These are phyloP conservation scores for Pelusios castaneus DNA, from an alignment of 2,113 vertebrate genomes.

Conservation along the genomic window DNA sequence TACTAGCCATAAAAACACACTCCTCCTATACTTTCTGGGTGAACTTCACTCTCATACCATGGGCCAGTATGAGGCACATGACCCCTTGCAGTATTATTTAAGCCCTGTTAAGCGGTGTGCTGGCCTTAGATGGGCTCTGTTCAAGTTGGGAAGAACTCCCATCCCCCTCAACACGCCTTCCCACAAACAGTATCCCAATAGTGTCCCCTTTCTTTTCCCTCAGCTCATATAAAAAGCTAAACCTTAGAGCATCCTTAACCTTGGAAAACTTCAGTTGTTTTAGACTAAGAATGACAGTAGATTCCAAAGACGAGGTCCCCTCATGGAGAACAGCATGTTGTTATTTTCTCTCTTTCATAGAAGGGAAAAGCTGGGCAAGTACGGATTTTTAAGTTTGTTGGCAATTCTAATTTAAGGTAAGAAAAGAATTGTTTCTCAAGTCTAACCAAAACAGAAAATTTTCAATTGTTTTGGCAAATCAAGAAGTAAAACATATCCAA, in stretches of 20 bases:
- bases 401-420: neutral
- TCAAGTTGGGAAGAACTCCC: neutral
- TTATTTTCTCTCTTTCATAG: neutral
- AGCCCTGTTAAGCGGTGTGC: neutral
- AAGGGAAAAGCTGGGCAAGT: neutral
- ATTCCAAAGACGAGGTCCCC: neutral
- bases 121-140: neutral
- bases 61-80: neutral
- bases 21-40: neutral
- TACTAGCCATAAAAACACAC: neutral
- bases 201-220: neutral
- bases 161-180: neutral
- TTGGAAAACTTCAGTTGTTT: neutral
- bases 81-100: neutral
- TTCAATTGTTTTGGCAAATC: neutral
- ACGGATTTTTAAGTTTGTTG: neutral
- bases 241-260: neutral
- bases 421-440: neutral
- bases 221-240: neutral
- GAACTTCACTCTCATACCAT: neutral
- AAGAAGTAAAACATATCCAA: neutral
- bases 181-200: neutral
- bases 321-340: neutral
- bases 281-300: neutral
- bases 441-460: neutral